These are phyloP conservation scores for Scylla paramamosain DNA, from an alignment of 1,140 invertebrate species.

Conservation along the genomic window DNA sequence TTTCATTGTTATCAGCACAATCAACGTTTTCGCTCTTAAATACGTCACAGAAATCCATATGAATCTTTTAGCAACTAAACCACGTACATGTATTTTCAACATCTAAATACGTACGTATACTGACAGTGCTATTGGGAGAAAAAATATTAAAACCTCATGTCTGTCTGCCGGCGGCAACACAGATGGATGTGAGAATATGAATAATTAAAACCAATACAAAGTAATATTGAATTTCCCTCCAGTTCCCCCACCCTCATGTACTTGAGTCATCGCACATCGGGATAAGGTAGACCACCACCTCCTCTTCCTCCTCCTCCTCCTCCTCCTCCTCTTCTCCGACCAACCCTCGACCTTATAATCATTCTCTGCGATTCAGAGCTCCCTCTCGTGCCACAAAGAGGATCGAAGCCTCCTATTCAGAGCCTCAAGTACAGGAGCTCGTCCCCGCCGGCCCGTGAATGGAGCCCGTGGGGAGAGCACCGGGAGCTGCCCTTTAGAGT, in stretches of 20 bases:
- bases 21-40: no score
- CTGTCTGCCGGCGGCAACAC: no score
- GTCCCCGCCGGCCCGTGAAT: background rate
- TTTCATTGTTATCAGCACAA: no score
- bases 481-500: background rate
- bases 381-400: conserved; percentile 7
- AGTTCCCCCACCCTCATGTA: background rate
- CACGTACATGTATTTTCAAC: no score
- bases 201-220: no score
- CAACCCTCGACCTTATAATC: conserved; percentile 21
- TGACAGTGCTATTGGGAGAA: background rate
- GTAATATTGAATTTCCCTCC: background rate
- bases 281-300: background rate
- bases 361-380: background rate
- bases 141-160: background rate
- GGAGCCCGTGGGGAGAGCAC: background rate
- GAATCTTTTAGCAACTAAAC: no score
- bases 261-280: background rate
- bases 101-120: no score
- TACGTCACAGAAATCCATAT: no score
- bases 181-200: no score
- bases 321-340: background rate
- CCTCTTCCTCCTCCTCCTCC: background rate
- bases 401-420: conserved; percentile 10
- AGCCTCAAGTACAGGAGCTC: background rate